Evolutionary conservation across 1,140 invertebrate species (phyloP).

Genomic region (Eufriesea mexicana): DNA sequence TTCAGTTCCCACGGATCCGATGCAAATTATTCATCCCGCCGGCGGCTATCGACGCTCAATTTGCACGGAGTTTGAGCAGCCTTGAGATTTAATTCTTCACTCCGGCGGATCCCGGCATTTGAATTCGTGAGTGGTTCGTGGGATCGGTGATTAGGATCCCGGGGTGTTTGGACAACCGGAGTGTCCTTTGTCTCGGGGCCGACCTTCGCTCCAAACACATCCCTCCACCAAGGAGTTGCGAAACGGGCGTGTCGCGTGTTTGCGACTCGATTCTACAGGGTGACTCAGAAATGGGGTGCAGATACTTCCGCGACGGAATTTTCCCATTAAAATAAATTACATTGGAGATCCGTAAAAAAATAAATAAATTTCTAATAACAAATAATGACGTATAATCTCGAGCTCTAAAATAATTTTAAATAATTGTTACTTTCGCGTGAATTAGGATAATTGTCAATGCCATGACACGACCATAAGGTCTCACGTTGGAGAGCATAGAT

Average conservation of each 20-base stretch:
- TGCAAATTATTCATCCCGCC: constrained; percentile 64
- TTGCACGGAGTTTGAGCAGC: constrained; percentile 61
- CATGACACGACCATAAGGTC: no score
- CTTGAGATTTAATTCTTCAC: constrained; percentile 59
- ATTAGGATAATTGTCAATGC: no score
- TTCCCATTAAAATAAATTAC: no score
- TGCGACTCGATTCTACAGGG: neutral
- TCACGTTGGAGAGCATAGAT: no score
- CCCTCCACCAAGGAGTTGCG: neutral
- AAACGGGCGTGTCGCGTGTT: neutral
- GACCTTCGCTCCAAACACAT: neutral
- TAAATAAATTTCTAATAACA: no score
- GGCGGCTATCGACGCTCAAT: constrained; percentile 60
- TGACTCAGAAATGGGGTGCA: neutral
- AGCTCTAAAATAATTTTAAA: no score
- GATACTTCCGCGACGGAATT: no score
- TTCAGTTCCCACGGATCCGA: constrained; percentile 49
- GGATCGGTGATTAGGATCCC: constrained; percentile 46
- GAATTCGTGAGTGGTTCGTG: constrained; percentile 49
- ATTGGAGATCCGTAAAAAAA: no score
- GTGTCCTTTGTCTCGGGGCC: constrained; percentile 24
- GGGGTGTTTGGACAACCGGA: constrained; percentile 38
- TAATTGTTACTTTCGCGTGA: no score
- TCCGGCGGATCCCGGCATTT: constrained; percentile 46
- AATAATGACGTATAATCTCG: no score